phyloP scores from a whole-genome alignment of 2,113 vertebrate genomes.

The Stercorarius parasiticus region DNA sequence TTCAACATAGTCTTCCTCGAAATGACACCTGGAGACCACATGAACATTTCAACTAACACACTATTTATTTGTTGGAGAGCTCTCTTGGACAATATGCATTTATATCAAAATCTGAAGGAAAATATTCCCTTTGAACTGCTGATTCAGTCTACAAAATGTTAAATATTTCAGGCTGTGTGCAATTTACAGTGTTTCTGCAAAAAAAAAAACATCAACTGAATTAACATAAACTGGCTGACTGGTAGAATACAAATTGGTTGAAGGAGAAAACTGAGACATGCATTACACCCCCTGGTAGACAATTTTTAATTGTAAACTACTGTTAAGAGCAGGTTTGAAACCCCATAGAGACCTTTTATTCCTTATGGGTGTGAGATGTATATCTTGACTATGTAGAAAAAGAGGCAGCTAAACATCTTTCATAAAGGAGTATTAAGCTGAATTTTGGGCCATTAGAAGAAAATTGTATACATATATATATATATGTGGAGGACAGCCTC shows the following conservation, averaged over 20 bases:
- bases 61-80: not conserved
- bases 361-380: not conserved
- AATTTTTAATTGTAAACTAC: not conserved
- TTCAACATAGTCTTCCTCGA: not conserved
- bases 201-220: not conserved
- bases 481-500: not conserved
- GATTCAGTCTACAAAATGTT: not conserved
- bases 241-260: not conserved
- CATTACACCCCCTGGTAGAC: rapidly evolving
- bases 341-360: not conserved
- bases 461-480: not conserved
- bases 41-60: not conserved
- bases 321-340: not conserved
- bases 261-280: not conserved
- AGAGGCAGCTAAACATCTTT: not conserved
- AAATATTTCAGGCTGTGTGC: not conserved
- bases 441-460: not conserved
- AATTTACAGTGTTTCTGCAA: not conserved
- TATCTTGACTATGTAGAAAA: not conserved
- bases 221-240: not conserved
- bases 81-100: not conserved
- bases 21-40: not conserved
- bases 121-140: not conserved
- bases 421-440: not conserved
- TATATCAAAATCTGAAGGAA: not conserved